A percentile compares a stretch with the other conserved stretches of the same genome.
These are phyloP conservation scores for Glaucopsyche alexis DNA, from an alignment of 2,888 invertebrate genomes.

Conservation along the genomic window DNA sequence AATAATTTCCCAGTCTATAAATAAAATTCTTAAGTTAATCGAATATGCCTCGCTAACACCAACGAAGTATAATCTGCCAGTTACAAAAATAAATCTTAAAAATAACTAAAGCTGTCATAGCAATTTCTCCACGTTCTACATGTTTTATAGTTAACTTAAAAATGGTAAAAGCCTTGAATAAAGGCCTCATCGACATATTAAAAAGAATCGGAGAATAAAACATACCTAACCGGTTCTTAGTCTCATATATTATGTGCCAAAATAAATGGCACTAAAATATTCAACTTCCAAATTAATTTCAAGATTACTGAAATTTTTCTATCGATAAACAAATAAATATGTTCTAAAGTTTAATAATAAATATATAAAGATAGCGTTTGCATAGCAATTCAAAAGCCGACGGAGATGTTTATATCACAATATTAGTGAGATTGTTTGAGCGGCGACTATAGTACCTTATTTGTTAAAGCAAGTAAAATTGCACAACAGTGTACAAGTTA, in stretches of 20 bases:
- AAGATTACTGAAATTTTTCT: slow-evolving; percentile 3
- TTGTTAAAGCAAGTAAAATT: not conserved
- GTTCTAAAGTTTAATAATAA: not conserved
- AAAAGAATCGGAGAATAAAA: not conserved
- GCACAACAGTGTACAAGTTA: not conserved
- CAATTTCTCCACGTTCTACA: slow-evolving; percentile 35
- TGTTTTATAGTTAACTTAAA: not conserved
- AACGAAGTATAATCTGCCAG: slow-evolving; percentile 38
- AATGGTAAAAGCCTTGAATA: not conserved
- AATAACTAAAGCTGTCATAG: slow-evolving; percentile 70
- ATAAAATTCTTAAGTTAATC: slow-evolving; percentile 36
- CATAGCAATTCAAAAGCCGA: not conserved
- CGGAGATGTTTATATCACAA: not conserved
- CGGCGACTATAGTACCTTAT: not conserved
- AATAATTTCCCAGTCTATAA: slow-evolving; percentile 50
- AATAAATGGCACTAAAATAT: slow-evolving; percentile 32
- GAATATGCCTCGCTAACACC: slow-evolving; percentile 39
- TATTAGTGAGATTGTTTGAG: not conserved
- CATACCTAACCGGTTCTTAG: slow-evolving; percentile 21
- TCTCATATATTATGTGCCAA: not conserved
- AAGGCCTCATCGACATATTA: not conserved
- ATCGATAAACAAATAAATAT: slow-evolving; percentile 7
- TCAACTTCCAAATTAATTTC: slow-evolving; percentile 24
- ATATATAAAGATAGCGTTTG: not conserved
- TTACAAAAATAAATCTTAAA: slow-evolving; percentile 55